Conservation (phyloP, 2,888 invertebrate species). For the Sminthurinus aureus region DNA sequence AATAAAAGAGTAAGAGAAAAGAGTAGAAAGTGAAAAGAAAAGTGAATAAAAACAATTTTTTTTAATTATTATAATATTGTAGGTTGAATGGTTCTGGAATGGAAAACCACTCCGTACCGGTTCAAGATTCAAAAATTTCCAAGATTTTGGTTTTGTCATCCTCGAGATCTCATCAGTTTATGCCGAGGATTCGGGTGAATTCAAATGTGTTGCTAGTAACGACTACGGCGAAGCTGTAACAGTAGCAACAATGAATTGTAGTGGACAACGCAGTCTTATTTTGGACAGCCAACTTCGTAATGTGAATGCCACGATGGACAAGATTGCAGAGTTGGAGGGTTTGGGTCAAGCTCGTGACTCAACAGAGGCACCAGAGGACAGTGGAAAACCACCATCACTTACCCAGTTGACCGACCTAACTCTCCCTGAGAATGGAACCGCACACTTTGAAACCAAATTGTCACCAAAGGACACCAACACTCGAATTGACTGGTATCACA, state of each 20-base stretch:
- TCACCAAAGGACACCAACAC: constrained; percentile 92
- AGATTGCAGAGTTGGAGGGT: constrained; percentile 90
- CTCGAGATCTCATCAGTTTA: constrained; percentile 92
- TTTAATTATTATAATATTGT: not conserved
- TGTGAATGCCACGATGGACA: constrained; percentile 90
- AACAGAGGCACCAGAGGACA: constrained; percentile 75
- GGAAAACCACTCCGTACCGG: constrained; percentile 89
- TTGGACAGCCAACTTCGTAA: constrained; percentile 90
- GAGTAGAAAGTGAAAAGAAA: not conserved
- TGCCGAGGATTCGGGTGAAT: constrained; percentile 93
- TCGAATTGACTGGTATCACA: constrained; percentile 97
- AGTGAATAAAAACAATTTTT: too few species aligned
- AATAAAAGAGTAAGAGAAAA: not conserved
- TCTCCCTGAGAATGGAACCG: constrained; percentile 84
- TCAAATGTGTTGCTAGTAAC: constrained; percentile 90
- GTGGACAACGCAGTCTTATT: constrained; percentile 68
- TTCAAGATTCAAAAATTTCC: constrained; percentile 88
- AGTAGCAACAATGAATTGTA: constrained; percentile 83
- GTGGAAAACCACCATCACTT: constrained; percentile 87
- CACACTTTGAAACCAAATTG: constrained; percentile 90
- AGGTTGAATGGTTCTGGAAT: constrained; percentile 93
- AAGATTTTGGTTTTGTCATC: constrained; percentile 94
- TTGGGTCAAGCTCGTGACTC: constrained; percentile 73
- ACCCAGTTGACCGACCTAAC: constrained; percentile 86
- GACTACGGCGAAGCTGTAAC: constrained; percentile 86